Conservation (phyloP, 2,113 vertebrate species). For the Cettia cetti region DNA sequence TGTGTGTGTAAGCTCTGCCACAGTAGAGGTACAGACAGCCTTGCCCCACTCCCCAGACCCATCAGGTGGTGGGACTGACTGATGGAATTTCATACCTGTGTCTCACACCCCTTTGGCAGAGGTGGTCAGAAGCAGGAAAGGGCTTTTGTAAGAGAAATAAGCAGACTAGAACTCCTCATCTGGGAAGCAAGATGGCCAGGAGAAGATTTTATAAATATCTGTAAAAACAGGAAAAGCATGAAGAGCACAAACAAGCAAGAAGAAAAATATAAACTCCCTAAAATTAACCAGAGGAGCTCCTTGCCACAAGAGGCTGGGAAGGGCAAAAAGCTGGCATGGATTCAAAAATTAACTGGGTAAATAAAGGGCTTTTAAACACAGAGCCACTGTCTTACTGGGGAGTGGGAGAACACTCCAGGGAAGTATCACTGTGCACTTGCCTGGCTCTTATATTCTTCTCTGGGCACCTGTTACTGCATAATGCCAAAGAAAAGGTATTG, state of each 20-base stretch:
- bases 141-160: background rate
- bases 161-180: background rate
- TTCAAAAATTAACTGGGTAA: background rate
- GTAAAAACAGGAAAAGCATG: background rate
- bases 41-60: background rate
- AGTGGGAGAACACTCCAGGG: background rate
- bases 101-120: background rate
- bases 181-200: background rate
- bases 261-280: background rate
- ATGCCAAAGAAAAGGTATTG: background rate
- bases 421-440: background rate
- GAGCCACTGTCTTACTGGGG: background rate
- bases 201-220: background rate
- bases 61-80: background rate
- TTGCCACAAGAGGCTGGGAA: background rate
- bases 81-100: background rate
- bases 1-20: background rate
- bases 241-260: background rate
- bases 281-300: background rate
- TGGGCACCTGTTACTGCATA: background rate
- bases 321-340: background rate
- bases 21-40: background rate
- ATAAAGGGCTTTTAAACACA: background rate
- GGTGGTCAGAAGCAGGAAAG: background rate
- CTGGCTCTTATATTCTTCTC: background rate